Evolutionary conservation across 2,888 invertebrate genomes (phyloP), one percentile per base, ranked within the genome.

Genomic region (Synergus umbraculus): DNA sequence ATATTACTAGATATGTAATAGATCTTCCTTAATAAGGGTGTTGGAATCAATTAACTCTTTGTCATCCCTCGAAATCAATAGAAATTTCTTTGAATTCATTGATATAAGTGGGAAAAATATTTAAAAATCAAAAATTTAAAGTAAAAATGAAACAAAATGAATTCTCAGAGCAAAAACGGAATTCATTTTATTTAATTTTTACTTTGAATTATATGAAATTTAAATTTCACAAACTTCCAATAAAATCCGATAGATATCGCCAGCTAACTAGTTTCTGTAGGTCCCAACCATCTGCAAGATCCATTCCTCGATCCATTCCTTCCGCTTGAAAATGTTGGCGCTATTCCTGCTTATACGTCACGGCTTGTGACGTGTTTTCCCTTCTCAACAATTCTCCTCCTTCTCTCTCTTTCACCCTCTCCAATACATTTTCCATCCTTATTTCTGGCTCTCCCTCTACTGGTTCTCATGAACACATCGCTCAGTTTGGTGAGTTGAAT

Each of bases 401-500:
- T 37, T 37, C 41, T 54, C 73, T 58, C 73, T 41, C 7, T n/a
- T n/a, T n/a, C 49, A n/a, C 54, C 5, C 12, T 7, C 7, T 7
- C n/a, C n/a, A 10, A n/a, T 54, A 37, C 54, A 10, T 41, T 41
- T 15, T 5, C n/a, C n/a, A 54, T 69, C 73, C 73, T 73, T 73
- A 37, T 58, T 37, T 37, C 49, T 37, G 37, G n/a, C 18, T 54
- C 54, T 41, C 73, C 54, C 73, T 54, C 73, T 49, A n/a, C 73
- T 37, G 15, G n/a, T 73, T 54, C 73, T 60, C n/a, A 5, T 29
- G n/a, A 73, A 73, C 41, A 37, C 49, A 73, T 58, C 73, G 54
- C 54, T 73, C 46, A 54, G 69, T 73, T 58, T 73, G 73, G 73
- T n/a, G 54, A n/a, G 49, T 37, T 54, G 73, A 73, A 54, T 73